Conservation (phyloP, 2,113 vertebrate species). For the Sitta europaea region DNA sequence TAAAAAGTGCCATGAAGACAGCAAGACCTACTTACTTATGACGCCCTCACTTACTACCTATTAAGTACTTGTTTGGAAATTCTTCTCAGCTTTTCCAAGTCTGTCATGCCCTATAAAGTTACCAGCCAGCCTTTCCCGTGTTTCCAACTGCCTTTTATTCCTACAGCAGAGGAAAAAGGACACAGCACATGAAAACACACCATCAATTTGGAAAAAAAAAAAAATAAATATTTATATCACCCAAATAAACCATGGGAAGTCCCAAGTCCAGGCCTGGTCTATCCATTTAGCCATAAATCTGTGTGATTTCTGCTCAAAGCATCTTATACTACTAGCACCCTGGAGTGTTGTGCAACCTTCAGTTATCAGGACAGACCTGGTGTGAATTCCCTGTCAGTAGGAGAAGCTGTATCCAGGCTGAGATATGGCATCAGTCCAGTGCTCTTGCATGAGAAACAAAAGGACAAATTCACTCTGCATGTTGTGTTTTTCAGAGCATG, state of each 20-base stretch:
- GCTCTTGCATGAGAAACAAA: not conserved
- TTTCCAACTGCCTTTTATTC: not conserved
- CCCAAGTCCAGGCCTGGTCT: not conserved
- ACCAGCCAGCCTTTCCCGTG: accelerated
- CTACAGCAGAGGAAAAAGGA: not conserved
- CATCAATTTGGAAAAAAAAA: not conserved
- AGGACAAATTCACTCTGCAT: not conserved
- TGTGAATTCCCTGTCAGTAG: not conserved
- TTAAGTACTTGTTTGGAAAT: not conserved
- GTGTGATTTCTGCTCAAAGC: not conserved
- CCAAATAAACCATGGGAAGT: not conserved
- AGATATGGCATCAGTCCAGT: not conserved
- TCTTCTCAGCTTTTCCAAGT: not conserved
- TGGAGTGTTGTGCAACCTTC: not conserved
- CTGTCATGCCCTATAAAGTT: not conserved
- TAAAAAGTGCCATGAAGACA: not conserved
- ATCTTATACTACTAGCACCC: not conserved
- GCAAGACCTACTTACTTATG: not conserved
- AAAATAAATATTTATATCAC: not conserved
- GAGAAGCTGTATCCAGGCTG: not conserved
- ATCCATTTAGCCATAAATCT: not conserved
- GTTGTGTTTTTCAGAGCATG: not conserved
- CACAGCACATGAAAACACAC: not conserved
- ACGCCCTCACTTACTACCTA: not conserved
- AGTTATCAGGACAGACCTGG: not conserved